These are phyloP conservation scores for Terrapene triunguis DNA, from an alignment of 2,113 vertebrate genomes.

Conservation along the genomic window DNA sequence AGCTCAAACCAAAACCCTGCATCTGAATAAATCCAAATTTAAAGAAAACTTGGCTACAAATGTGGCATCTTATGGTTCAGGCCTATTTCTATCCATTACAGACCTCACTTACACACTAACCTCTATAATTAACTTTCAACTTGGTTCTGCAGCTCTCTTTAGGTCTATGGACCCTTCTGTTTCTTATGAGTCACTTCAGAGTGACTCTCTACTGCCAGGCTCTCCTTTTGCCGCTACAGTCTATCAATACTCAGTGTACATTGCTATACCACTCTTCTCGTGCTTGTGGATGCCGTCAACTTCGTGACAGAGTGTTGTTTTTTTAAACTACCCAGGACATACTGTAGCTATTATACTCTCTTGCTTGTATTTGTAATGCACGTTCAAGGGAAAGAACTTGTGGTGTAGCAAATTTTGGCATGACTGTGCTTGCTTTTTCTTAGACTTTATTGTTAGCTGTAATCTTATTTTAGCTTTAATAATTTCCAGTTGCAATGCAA, in stretches of 20 bases:
- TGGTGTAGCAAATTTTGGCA: not conserved
- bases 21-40: not conserved
- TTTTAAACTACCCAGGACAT: not conserved
- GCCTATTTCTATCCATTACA: not conserved
- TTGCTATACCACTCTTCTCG: not conserved
- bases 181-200: not conserved
- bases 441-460: not conserved
- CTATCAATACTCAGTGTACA: not conserved
- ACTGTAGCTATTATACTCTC: not conserved
- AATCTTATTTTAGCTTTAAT: not conserved
- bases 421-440: not conserved
- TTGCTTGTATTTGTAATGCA: not conserved
- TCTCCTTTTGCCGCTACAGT: not conserved
- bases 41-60: not conserved
- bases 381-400: not conserved
- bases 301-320: not conserved
- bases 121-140: not conserved
- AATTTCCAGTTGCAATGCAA: not conserved
- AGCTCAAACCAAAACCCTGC: not conserved
- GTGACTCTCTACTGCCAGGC: not conserved
- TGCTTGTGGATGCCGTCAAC: not conserved
- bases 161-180: not conserved
- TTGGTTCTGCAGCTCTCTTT: not conserved
- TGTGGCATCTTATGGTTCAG: not conserved
- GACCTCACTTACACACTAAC: not conserved